Conservation (phyloP, 2,888 invertebrate species). For the Drosophila cognata region DNA sequence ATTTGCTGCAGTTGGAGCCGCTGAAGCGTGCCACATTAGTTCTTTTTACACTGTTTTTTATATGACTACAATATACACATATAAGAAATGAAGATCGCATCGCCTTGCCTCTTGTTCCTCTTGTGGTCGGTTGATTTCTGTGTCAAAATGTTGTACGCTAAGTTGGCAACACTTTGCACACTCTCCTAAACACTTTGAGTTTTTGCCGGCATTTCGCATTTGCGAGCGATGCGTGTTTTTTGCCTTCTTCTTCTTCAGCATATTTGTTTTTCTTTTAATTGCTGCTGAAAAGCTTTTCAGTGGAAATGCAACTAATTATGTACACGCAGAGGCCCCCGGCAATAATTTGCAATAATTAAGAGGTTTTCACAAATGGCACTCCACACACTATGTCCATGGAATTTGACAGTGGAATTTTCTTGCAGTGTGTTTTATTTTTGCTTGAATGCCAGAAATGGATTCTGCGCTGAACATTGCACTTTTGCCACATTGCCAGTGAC, state of each 20-base stretch:
- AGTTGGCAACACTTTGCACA: constrained; percentile 81
- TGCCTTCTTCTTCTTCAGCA: constrained; percentile 4
- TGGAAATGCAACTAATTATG: constrained; percentile 80
- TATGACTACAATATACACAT: constrained; percentile 12
- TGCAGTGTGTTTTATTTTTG: constrained; percentile 11
- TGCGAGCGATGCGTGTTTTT: constrained; percentile 37
- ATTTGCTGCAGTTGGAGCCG: constrained; percentile 8
- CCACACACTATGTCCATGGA: constrained; percentile 7
- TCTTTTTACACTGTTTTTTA: constrained; percentile 17
- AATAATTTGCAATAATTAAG: constrained; percentile 82
- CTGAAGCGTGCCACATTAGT: constrained; percentile 50
- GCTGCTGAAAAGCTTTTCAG: constrained; percentile 65
- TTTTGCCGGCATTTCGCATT: constrained; percentile 44
- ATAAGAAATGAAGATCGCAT: background rate
- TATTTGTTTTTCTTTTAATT: constrained; percentile 58
- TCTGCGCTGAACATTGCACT: constrained; percentile 66
- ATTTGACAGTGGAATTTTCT: constrained; percentile 52
- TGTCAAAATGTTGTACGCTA: constrained; percentile 80
- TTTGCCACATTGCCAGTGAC: constrained; percentile 13
- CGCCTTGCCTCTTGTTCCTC: background rate
- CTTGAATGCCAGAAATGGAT: constrained; percentile 32
- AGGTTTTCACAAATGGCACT: constrained; percentile 69
- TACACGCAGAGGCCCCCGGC: constrained; percentile 62
- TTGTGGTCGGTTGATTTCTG: constrained; percentile 45
- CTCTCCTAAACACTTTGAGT: constrained; percentile 56